Base-by-base conservation (phyloP, 2,113 vertebrate species). In the Centrocercus urophasianus region DNA sequence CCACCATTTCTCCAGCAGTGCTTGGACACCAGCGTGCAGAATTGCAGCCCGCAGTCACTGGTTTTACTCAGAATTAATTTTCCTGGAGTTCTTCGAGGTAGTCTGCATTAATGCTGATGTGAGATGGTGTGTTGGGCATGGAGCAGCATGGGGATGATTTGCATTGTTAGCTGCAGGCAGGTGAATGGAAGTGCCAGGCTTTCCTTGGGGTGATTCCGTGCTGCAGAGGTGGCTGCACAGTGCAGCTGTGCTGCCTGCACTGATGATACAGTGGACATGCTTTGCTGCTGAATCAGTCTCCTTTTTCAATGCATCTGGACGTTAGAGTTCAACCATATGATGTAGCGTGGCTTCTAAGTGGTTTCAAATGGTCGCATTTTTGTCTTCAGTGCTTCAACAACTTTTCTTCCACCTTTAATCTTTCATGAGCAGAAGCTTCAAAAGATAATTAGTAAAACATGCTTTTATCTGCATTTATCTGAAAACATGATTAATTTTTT, bases 401-500 rank as follows among this genome's bases (percentile, higher is more conserved):
- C 78, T 86, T 95, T 86, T 76, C 75, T 81, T 88, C 70, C 84
- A 95, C 94, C 86, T 94, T 96, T 95, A 97, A 96, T 97, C 92
- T 97, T 97, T 96, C 77, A 94, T 95, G 94, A 93, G 80, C 50
- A 0, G 79, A 95, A 95, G 86, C 93, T 97, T 96, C 90, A 96
- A 83, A 97, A 95, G 94, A 89, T 92, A 94, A 96, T 96, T 96
- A 95, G 92, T 90, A 94, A 93, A 95, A 91, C 83, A 85, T 84
- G 93, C 93, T 95, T 97, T 97, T 96, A 95, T 97, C 96, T 94
- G 95, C 83, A 92, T 97, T 96, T 96, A 91, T 97, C 93, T 95
- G 92, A 95, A 97, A 96, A 96, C 93, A 96, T 59, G 77, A 95
- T 97, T 96, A 96, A 97, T 97, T 97, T 96, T 97, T 95, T 94